Base-by-base conservation (phyloP, 2,113 vertebrate species). In the Channa argus region DNA sequence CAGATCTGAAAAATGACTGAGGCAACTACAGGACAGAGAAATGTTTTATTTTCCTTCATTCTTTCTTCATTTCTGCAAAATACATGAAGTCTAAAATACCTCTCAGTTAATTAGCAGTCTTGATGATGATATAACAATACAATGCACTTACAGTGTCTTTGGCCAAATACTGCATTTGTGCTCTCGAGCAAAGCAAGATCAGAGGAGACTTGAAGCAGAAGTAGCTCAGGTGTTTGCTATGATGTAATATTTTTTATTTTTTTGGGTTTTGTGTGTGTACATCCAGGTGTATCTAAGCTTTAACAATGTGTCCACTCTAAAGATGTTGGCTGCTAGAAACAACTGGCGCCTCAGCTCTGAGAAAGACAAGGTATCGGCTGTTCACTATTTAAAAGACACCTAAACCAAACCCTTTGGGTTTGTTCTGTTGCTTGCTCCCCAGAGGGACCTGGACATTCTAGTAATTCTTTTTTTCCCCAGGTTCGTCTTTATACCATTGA, bases 261-360 rank as follows among this genome's bases (percentile, higher is more conserved):
- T 39, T 8, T 8, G 1, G 4, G 39, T 14, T 51, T 10, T 52
- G 1, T 58, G 2, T 68, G 12, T 77, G n/a, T 73, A 15, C 51
- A 72, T 70, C 9, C 89, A 99, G 97, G 96, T 98, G 51, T 99
- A 97, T 83, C 93, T 99, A 80, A 99, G 97, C 94, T 99, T 96
- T 80, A 98, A 98, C 91, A 99, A 99, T 0, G 95, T 99, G 51
- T 97, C 95, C 5, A 96, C 97, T 0, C 93, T 99, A 84, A 98
- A 96, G 93, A 96, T 90, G 50, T 87, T 99, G 0, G 93, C 96
- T 11, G 95, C 96, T 75, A 95, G 93, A 78, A 92, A 93, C 0
- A 91, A 93, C 89, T 99, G 98, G 98, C 84, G 66, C 0, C 94
- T 97, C 0, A 96, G 92, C 46, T 94, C 94, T 0, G 96, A 97